A percentile compares a stretch with the other conserved stretches of the same genome.
Evolutionary conservation across 2,888 invertebrate species (phyloP).

Genomic region (Camponotus fellah): DNA sequence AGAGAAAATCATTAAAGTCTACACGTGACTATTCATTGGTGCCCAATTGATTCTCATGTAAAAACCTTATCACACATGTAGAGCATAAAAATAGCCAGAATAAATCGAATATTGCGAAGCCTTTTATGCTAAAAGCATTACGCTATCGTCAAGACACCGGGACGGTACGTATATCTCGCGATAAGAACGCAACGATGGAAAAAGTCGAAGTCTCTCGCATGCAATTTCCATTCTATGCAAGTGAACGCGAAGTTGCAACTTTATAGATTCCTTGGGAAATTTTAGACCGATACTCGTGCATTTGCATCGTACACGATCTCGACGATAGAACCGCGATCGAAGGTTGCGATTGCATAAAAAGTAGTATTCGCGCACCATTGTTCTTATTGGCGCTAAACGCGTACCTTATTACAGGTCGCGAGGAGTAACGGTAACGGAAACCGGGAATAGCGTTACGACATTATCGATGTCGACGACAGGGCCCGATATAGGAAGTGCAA

Average conservation of each 20-base stretch:
- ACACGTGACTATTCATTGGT: neutral
- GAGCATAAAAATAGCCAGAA: slow-evolving; percentile 16
- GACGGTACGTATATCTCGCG: neutral
- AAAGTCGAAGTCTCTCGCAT: neutral
- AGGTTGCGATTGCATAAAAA: neutral
- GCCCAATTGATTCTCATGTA: neutral
- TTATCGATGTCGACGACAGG: neutral
- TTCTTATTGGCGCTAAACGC: neutral
- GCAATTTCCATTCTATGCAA: neutral
- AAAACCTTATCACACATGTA: neutral
- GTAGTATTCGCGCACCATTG: neutral
- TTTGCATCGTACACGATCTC: neutral
- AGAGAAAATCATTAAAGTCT: neutral
- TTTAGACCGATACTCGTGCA: neutral
- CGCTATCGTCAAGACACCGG: neutral
- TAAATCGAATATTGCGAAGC: slow-evolving; percentile 3
- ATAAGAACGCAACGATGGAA: slow-evolving; percentile 22
- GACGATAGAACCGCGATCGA: neutral
- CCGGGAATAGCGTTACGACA: neutral
- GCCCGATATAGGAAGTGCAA: neutral
- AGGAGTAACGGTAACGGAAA: slow-evolving; percentile 1
- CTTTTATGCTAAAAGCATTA: slow-evolving; percentile 11
- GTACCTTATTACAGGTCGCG: neutral
- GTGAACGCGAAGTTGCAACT: neutral
- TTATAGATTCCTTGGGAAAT: neutral